Evolutionary conservation across 1,140 invertebrate species (phyloP), one percentile per base, ranked within the genome.

Genomic region (Monochamus saltuarius): DNA sequence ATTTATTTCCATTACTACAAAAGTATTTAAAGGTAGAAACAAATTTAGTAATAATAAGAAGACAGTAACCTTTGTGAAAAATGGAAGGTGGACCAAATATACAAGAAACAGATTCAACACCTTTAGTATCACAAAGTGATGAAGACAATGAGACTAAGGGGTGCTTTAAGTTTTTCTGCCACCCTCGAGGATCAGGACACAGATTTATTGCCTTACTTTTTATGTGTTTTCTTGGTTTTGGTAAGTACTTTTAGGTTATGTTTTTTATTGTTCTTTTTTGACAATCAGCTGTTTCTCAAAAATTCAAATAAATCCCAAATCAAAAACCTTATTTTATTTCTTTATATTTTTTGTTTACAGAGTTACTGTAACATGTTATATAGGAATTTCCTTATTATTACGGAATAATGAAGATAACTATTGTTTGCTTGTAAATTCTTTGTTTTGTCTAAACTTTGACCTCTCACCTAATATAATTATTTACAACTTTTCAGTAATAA

Each of bases 181-280:
- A 86, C 69, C 87, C 87, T 4, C 71, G 77, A 47, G 80, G 78
- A 62, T 60, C 67, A 9, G 71, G 74, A 11, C 84, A 85, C 74
- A 79, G 88, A 63, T 87, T 87, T 70, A 71, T 92, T 40, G 89
- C 89, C 17, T 77, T 95, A 38, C 77, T 89, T 50, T 85, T 95
- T 58, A 94, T 95, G 90, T 94, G 92, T 73, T 83, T 94, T 36
- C 78, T 95, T 6, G 89, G 90, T 64, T 94, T 95, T 80, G 92
- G 91, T 86, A 80, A 81, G 82, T 71, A 34, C 4, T n/a, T n/a
- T 13, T 49, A 16, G 17, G 22, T 29, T 29, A 29, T 29, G 6
- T 29, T 3, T 29, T 29, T 49, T 49, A 2, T 49, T 8, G 51
- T 7, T 54, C 11, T 42, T 55, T 55, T 55, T n/a, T 55, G n/a